These are phyloP conservation scores for Laterallus jamaicensis DNA, from an alignment of 2,113 vertebrate species.

Conservation along the genomic window DNA sequence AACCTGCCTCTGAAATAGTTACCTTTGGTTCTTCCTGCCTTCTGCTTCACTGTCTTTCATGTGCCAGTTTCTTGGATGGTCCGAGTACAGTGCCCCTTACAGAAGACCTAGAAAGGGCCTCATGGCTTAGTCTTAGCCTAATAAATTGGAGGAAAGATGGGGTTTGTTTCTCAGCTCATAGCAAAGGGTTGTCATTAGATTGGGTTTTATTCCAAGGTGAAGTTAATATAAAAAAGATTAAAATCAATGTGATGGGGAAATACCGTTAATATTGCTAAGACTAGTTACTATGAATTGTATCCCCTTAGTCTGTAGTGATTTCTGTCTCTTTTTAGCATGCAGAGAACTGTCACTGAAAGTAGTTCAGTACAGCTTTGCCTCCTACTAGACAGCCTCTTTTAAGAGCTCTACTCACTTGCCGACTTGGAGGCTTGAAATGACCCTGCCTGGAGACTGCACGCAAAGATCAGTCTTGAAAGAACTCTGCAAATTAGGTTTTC, in stretches of 20 bases:
- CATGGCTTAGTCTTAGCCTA: not conserved
- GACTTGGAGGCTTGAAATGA: not conserved
- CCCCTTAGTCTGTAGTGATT: not conserved
- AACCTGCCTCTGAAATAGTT: not conserved
- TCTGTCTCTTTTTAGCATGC: not conserved
- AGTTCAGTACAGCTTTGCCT: not conserved
- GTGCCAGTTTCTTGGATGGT: not conserved
- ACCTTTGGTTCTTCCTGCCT: not conserved
- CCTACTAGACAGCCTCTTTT: not conserved
- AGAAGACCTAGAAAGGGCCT: not conserved
- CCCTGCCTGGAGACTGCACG: not conserved
- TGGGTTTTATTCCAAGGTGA: not conserved
- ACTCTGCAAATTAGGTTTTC: not conserved
- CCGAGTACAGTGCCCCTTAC: not conserved
- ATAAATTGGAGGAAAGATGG: not conserved
- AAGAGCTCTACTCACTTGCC: not conserved
- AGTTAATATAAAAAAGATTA: not conserved
- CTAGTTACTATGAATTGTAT: not conserved
- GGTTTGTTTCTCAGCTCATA: not conserved
- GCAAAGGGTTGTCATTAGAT: not conserved
- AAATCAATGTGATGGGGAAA: not conserved
- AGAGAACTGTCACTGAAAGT: not conserved
- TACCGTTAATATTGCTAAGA: not conserved
- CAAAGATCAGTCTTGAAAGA: not conserved
- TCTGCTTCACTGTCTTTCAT: not conserved